Conservation (phyloP, 2,888 invertebrate genomes). For the Pegoplata infirma region DNA sequence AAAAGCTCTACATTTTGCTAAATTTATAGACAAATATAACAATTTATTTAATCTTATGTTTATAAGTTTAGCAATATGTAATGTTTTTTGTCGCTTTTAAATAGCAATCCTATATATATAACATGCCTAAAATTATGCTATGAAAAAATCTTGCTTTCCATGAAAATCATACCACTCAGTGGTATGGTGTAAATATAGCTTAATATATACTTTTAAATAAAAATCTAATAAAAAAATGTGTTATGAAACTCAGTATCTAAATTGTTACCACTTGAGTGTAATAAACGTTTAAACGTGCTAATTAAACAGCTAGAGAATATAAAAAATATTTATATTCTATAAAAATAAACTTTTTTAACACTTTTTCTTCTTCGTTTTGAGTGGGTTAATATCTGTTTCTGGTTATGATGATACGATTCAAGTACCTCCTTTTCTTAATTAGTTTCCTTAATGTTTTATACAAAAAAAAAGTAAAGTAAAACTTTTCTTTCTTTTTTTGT, state of each 20-base stretch:
- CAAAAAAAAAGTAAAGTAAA: not conserved
- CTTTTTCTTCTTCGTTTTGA: not conserved
- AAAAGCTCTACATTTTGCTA: too few relatives aligned
- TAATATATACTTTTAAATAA: conserved; percentile 46
- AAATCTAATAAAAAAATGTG: conserved; percentile 11
- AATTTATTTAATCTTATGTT: too few relatives aligned
- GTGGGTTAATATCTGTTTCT: conserved; percentile 12
- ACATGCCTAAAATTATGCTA: too few relatives aligned
- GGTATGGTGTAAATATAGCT: too few relatives aligned
- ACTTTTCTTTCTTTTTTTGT: not conserved
- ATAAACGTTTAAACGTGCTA: conserved; percentile 41
- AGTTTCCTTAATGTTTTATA: conserved; percentile 34
- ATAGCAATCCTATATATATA: too few relatives aligned
- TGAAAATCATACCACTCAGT: too few relatives aligned
- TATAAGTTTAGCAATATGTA: too few relatives aligned
- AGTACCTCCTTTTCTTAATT: conserved; percentile 31
- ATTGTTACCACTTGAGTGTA: conserved; percentile 38
- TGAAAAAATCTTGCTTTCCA: too few relatives aligned
- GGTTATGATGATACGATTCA: conserved; percentile 18
- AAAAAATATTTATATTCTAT: not conserved
- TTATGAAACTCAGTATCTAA: conserved; percentile 13
- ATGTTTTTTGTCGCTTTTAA: too few relatives aligned
- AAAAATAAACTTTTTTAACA: not conserved
- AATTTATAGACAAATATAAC: too few relatives aligned
- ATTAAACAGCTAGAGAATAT: conserved; percentile 29